Conservation (phyloP, 2,888 invertebrate species). For the Sphaerolaimus hirsutus region DNA sequence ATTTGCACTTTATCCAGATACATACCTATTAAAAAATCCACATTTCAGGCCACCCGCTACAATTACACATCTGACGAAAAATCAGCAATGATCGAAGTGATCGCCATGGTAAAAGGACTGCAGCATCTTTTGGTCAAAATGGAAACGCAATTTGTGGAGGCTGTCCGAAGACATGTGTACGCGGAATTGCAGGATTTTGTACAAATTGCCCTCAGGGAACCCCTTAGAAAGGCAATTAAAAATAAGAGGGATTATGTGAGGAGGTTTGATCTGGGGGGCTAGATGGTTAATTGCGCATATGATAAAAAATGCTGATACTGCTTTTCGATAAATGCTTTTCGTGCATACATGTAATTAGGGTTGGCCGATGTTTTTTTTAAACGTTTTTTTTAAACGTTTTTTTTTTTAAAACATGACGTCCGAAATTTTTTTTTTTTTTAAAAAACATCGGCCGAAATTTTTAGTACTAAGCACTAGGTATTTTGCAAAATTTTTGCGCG, state of each 20-base stretch:
- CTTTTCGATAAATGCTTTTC: no score
- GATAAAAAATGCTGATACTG: no score
- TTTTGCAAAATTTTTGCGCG: no score
- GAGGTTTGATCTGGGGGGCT: slow-evolving; percentile 22
- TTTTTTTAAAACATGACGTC: no score
- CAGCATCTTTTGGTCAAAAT: slow-evolving; percentile 86
- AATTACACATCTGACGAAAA: slow-evolving; percentile 93
- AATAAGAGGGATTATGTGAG: slow-evolving; percentile 78
- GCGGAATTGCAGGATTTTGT: slow-evolving; percentile 84
- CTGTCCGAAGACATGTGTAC: slow-evolving; percentile 69
- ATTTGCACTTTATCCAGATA: slow-evolving; percentile 3
- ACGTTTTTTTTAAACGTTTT: no score
- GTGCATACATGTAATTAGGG: no score
- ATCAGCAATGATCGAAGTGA: slow-evolving; percentile 78
- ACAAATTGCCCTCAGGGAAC: slow-evolving; percentile 62
- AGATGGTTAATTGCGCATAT: no score
- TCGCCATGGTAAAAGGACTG: slow-evolving; percentile 93
- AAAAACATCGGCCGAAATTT: no score
- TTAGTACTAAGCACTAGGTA: no score
- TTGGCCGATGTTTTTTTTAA: no score
- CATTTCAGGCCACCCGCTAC: slow-evolving; percentile 59
- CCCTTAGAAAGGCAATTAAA: slow-evolving; percentile 78
- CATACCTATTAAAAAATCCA: slow-evolving; percentile 7
- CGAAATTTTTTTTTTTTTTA: no score
- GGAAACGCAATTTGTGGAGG: slow-evolving; percentile 81